Percentiles rank a stretch among this genome's conserved stretches.
Evolutionary conservation across 1,140 invertebrate genomes (phyloP).

Genomic region (Calephelis nemesis): DNA sequence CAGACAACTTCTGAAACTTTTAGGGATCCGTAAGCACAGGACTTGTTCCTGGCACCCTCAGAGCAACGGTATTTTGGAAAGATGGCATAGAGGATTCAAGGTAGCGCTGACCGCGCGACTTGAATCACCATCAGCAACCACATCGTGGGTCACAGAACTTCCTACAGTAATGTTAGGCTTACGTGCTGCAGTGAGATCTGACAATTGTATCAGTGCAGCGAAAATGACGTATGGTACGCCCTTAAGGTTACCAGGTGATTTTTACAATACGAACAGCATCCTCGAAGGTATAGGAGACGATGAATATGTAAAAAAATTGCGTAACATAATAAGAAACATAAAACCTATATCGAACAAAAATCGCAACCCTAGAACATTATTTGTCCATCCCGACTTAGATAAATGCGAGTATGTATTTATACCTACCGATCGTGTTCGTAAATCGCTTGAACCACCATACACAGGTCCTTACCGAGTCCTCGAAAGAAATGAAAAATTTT

Average conservation of each 20-base stretch:
- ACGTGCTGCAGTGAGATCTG: slow-evolving; percentile 3
- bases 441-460: neutral
- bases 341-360: neutral
- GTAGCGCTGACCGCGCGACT: neutral
- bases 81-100: slow-evolving; percentile 3
- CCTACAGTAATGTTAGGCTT: neutral
- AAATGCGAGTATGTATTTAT: slow-evolving; percentile 1
- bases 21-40: slow-evolving; percentile 1
- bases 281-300: neutral
- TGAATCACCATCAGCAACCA: no score
- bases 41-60: neutral
- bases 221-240: neutral
- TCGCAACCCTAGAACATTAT: neutral
- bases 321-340: neutral
- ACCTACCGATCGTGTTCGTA: neutral
- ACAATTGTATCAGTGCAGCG: neutral
- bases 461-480: slow-evolving; percentile 2
- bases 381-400: neutral
- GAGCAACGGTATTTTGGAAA: neutral
- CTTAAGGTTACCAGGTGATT: neutral
- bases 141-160: neutral
- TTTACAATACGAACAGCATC: neutral
- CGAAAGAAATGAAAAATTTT: neutral
- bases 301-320: no score
- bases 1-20: neutral